Evolutionary conservation across 2,113 vertebrate species (phyloP).

Genomic region (Spea multiplicata): DNA sequence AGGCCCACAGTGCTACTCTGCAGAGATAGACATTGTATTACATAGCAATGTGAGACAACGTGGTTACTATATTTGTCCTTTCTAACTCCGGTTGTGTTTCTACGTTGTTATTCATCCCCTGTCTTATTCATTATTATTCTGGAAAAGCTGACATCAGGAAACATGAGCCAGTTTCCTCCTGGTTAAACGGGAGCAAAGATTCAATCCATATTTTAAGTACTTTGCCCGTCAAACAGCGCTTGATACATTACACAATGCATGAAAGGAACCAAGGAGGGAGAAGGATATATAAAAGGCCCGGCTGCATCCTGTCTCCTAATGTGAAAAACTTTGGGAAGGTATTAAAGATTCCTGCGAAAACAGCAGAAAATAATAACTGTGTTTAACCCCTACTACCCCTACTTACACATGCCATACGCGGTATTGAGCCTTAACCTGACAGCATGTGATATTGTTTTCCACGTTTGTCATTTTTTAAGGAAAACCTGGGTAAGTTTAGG

Average conservation of each 20-base stretch:
- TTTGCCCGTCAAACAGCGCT: background rate
- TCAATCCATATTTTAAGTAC: conserved; percentile 4
- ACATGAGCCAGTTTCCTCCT: conserved; percentile 12
- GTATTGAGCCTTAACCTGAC: no score
- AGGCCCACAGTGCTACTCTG: no score
- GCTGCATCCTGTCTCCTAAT: conserved; percentile 2
- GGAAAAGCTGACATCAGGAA: conserved; percentile 1
- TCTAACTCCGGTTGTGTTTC: background rate
- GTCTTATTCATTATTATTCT: conserved; percentile 6
- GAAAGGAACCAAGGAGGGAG: background rate
- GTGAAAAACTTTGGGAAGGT: background rate
- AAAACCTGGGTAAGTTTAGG: no score
- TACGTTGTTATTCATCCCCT: conserved; percentile 3
- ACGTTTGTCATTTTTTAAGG: no score
- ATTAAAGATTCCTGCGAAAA: conserved; percentile 8
- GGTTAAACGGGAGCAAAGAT: background rate
- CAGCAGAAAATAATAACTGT: background rate
- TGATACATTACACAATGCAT: background rate
- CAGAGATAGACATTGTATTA: no score
- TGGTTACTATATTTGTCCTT: background rate
- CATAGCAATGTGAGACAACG: no score
- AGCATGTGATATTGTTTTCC: no score
- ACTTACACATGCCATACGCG: no score
- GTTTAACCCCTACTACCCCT: background rate
- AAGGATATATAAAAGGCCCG: conserved; percentile 10